Conservation (phyloP, 2,113 vertebrate species). For the Pelodiscus sinensis region DNA sequence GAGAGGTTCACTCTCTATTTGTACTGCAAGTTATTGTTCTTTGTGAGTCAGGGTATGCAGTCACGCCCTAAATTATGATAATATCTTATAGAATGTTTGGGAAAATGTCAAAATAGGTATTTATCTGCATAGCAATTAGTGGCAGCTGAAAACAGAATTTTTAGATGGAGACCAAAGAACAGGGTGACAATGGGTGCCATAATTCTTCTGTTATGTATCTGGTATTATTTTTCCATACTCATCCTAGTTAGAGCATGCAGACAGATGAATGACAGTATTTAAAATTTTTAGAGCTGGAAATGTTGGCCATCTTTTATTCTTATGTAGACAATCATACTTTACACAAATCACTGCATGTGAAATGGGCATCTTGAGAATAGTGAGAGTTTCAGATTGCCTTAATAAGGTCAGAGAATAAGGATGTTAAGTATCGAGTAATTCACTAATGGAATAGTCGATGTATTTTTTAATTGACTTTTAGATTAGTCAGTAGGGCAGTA, state of each 20-base stretch:
- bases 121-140: background rate
- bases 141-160: background rate
- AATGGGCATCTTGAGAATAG: conserved; percentile 61
- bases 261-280: conserved; percentile 29
- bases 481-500: no score
- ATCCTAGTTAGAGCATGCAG: conserved; percentile 11
- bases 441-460: no score
- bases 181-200: background rate
- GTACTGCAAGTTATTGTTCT: background rate
- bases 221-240: background rate
- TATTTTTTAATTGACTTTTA: no score
- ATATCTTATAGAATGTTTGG: background rate
- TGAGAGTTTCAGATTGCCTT: conserved; percentile 53
- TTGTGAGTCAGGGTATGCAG: background rate
- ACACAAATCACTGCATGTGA: conserved; percentile 40
- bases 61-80: background rate
- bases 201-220: background rate
- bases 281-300: background rate
- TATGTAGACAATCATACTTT: conserved; percentile 26
- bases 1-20: rapidly evolving
- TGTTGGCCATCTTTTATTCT: conserved; percentile 31
- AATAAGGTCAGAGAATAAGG: conserved; percentile 28
- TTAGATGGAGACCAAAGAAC: background rate
- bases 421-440: no score
- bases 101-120: background rate